Conservation (phyloP, 1,140 invertebrate species). For the Philotrypesis tridentata region DNA sequence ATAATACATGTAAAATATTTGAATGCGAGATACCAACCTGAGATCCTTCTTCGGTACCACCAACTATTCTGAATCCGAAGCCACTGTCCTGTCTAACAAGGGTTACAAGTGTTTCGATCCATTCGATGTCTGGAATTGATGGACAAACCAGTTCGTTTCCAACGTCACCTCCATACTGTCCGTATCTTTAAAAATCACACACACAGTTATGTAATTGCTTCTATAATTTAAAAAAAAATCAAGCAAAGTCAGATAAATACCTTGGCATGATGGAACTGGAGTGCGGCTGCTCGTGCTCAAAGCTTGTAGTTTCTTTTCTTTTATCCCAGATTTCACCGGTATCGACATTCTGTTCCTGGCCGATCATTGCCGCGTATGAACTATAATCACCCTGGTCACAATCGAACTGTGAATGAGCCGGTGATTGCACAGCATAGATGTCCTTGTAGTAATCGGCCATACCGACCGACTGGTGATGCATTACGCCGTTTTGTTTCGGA, state of each 20-base stretch:
- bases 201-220: slow-evolving; percentile 9
- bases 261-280: slow-evolving; percentile 72
- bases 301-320: slow-evolving; percentile 80
- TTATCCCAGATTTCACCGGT: slow-evolving; percentile 73
- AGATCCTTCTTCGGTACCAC: slow-evolving; percentile 98
- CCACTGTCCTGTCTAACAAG: slow-evolving; percentile 88
- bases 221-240: neutral
- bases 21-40: slow-evolving; percentile 78
- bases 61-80: slow-evolving; percentile 98
- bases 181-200: slow-evolving; percentile 61
- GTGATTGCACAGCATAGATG: slow-evolving; percentile 61
- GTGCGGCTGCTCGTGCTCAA: slow-evolving; percentile 79
- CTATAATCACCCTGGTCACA: slow-evolving; percentile 67
- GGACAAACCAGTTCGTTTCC: slow-evolving; percentile 69
- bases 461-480: slow-evolving; percentile 46
- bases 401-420: slow-evolving; percentile 64
- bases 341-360: slow-evolving; percentile 71
- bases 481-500: slow-evolving; percentile 68
- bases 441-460: slow-evolving; percentile 68
- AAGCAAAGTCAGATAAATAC: slow-evolving; percentile 57
- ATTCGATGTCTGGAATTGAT: slow-evolving; percentile 75
- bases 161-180: slow-evolving; percentile 67
- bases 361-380: slow-evolving; percentile 63
- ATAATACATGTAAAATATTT: neutral
- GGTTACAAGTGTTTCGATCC: slow-evolving; percentile 85